phyloP scores from a whole-genome alignment of 1,140 invertebrate species.

The Atta colombica region DNA sequence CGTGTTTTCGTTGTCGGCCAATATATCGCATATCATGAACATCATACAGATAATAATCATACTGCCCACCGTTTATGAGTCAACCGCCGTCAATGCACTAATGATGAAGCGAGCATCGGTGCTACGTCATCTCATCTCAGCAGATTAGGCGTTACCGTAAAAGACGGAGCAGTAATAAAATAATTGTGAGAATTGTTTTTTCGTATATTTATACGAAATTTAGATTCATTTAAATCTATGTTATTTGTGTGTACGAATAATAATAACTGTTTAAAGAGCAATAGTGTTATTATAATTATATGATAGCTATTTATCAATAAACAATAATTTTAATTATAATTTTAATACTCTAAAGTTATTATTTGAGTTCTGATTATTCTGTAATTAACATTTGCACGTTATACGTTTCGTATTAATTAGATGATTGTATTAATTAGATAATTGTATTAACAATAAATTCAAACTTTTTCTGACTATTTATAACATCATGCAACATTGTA shows the following conservation, averaged over 20 bases:
- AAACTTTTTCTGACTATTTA: background rate
- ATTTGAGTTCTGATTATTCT: background rate
- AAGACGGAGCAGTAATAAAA: conserved; percentile 8
- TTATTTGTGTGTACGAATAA: background rate
- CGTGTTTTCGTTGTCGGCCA: conserved; percentile 78
- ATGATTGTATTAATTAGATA: background rate
- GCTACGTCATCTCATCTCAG: conserved; percentile 50
- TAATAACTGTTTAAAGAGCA: background rate
- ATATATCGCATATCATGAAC: conserved; percentile 73
- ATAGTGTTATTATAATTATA: background rate
- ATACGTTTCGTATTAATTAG: background rate
- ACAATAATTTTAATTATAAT: background rate
- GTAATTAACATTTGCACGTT: background rate
- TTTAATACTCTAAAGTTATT: background rate
- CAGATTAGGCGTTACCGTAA: conserved; percentile 20
- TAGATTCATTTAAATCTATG: background rate
- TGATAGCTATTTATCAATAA: conserved; percentile 6
- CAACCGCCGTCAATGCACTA: conserved; percentile 70
- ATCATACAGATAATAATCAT: conserved; percentile 65
- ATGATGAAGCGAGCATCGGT: conserved; percentile 55
- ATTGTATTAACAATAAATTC: background rate
- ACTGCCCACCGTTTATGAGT: conserved; percentile 76
- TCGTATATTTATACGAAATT: background rate
- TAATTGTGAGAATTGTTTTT: background rate
- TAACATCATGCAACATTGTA: background rate